Evolutionary conservation across 2,888 invertebrate genomes (phyloP).

Genomic region (Falcaria lacertinaria): DNA sequence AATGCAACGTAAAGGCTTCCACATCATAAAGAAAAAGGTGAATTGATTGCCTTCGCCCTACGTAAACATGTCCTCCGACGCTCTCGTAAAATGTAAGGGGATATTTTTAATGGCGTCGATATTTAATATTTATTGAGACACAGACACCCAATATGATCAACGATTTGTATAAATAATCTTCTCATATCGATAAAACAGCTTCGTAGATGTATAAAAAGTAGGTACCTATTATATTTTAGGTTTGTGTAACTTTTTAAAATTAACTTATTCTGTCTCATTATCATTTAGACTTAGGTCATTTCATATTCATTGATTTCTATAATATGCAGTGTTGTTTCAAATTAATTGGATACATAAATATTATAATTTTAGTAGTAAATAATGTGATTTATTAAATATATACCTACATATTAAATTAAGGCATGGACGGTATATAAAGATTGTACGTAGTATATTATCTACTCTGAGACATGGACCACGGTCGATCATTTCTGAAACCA

Average conservation of each 20-base stretch:
- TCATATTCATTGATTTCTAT: slow-evolving; percentile 1
- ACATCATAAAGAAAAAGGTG: slow-evolving; percentile 53
- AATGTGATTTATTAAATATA: too few relatives aligned
- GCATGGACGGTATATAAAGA: background rate
- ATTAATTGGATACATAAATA: too few relatives aligned
- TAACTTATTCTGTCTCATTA: background rate
- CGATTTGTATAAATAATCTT: slow-evolving; percentile 68
- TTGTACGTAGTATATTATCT: background rate
- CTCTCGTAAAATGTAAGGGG: slow-evolving; percentile 77
- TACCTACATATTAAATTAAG: background rate
- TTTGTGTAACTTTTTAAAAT: too few relatives aligned
- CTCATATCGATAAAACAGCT: slow-evolving; percentile 38
- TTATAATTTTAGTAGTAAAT: background rate
- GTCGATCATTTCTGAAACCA: too few relatives aligned
- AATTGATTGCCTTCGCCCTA: slow-evolving; percentile 67
- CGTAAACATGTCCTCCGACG: slow-evolving; percentile 72
- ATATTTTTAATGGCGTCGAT: slow-evolving; percentile 77
- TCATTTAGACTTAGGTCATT: slow-evolving; percentile 5
- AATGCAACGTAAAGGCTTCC: slow-evolving; percentile 26
- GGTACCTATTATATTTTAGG: too few relatives aligned
- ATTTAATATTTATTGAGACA: slow-evolving; percentile 78
- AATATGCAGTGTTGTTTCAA: background rate
- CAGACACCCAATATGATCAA: slow-evolving; percentile 74
- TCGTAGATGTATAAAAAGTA: too few relatives aligned
- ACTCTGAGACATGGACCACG: too few relatives aligned